These are phyloP conservation scores for Caenorhabditis wallacei DNA, from an alignment of 2,888 invertebrate genomes.

Conservation along the genomic window DNA sequence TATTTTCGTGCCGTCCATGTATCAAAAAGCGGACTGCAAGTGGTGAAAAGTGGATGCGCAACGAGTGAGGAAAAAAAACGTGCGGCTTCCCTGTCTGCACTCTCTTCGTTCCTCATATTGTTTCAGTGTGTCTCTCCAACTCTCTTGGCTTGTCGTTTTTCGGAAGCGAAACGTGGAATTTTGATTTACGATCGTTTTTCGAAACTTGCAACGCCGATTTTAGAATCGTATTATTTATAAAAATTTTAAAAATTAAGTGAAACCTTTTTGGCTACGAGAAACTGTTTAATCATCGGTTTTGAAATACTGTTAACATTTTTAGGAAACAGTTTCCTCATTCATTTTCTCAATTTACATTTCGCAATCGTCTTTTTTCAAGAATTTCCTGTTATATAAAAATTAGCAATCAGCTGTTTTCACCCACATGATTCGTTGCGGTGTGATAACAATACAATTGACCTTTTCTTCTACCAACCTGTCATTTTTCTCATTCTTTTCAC, in stretches of 20 bases:
- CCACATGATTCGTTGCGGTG: slow-evolving; percentile 27
- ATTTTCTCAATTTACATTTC: neutral
- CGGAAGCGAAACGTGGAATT: slow-evolving; percentile 30
- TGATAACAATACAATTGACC: slow-evolving; percentile 8
- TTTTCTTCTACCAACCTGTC: slow-evolving; percentile 18
- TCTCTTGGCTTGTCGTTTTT: neutral
- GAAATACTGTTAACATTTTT: neutral
- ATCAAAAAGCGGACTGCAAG: slow-evolving; percentile 38
- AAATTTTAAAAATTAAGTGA: neutral
- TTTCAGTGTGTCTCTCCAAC: slow-evolving; percentile 6
- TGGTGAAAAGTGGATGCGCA: slow-evolving; percentile 32
- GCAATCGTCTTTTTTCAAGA: neutral
- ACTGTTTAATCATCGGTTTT: no score
- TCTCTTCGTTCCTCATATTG: slow-evolving; percentile 22
- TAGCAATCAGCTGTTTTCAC: slow-evolving; percentile 55
- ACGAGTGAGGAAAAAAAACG: slow-evolving; percentile 20
- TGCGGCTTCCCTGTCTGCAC: slow-evolving; percentile 38
- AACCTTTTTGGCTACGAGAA: no score
- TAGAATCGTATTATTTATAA: no score
- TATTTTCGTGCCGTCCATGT: slow-evolving; percentile 1
- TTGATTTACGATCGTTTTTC: slow-evolving; percentile 6
- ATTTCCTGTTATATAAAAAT: slow-evolving; percentile 1
- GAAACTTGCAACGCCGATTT: neutral
- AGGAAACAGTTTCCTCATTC: neutral
- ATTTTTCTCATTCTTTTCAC: neutral